These are phyloP conservation scores for Drosophila parabipectinata DNA, from an alignment of 1,140 invertebrate species.

Conservation along the genomic window DNA sequence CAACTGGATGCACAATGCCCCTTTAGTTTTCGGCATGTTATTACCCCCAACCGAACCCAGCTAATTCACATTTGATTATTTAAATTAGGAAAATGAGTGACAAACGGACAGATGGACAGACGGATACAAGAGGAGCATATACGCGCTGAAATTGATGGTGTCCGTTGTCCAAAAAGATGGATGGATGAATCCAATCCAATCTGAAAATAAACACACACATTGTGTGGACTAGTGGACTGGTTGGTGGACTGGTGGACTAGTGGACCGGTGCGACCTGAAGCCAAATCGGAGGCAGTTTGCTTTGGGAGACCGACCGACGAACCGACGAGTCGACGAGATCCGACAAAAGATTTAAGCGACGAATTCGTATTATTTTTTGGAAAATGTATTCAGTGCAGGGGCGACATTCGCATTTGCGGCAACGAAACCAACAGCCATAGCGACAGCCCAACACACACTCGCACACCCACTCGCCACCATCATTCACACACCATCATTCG, in stretches of 20 bases:
- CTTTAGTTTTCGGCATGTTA: background rate
- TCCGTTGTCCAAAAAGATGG: slow-evolving; percentile 55
- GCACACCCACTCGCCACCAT: background rate
- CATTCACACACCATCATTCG: background rate
- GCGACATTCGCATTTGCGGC: slow-evolving; percentile 76
- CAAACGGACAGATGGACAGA: slow-evolving; percentile 38
- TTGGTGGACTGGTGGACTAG: background rate
- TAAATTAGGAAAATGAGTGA: slow-evolving; percentile 79
- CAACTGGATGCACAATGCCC: slow-evolving; percentile 22
- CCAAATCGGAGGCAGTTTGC: slow-evolving; percentile 32
- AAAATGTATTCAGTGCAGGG: slow-evolving; percentile 83
- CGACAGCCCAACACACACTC: slow-evolving; percentile 21
- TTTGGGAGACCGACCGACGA: slow-evolving; percentile 18
- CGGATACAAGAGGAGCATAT: background rate
- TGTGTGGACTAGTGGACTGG: background rate
- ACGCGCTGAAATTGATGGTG: slow-evolving; percentile 59
- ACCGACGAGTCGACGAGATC: slow-evolving; percentile 22
- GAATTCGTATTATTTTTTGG: slow-evolving; percentile 69
- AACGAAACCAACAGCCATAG: slow-evolving; percentile 79
- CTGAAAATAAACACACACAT: slow-evolving; percentile 33
- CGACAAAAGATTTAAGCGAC: slow-evolving; percentile 2
- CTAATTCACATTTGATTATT: slow-evolving; percentile 77
- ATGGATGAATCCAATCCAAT: slow-evolving; percentile 15
- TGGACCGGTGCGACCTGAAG: slow-evolving; percentile 13
- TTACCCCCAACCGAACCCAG: slow-evolving; percentile 4